A percentile compares a stretch with the other conserved stretches of the same genome.
Conservation (phyloP, 2,113 vertebrate genomes). For the Maccullochella peelii region DNA sequence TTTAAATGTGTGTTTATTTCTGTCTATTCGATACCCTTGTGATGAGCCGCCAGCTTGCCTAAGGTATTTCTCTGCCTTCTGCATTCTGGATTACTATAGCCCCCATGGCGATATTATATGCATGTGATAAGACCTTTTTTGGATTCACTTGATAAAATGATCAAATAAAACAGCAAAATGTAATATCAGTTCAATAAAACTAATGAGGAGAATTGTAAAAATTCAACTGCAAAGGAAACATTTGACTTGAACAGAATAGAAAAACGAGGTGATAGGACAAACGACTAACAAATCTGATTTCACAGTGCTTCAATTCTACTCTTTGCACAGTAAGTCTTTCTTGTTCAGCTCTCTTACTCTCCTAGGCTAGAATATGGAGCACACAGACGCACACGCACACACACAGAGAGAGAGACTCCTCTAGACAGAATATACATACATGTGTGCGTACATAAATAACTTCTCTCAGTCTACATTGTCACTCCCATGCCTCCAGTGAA, state of each 20-base stretch:
- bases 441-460: conserved; percentile 24
- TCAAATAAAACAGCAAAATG: not conserved
- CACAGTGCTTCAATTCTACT: conserved; percentile 15
- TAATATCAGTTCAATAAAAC: not conserved
- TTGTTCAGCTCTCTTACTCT: conserved; percentile 40
- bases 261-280: not conserved
- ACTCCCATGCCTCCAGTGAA: conserved; percentile 1
- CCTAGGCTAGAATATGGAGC: conserved; percentile 11
- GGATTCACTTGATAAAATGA: not conserved
- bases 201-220: not conserved
- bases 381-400: not conserved
- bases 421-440: not conserved
- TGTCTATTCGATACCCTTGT: not conserved
- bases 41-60: not conserved
- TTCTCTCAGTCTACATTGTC: conserved; percentile 12
- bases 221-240: not conserved
- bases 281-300: conserved; percentile 18
- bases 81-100: not conserved
- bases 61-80: not conserved
- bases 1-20: conserved; percentile 17
- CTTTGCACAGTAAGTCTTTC: conserved; percentile 18
- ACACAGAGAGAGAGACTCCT: conserved; percentile 18
- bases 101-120: too few species aligned
- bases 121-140: too few species aligned
- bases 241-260: not conserved